Percentiles rank a stretch among this genome's conserved stretches.
These are phyloP conservation scores for Lissonota sp. DNA, from an alignment of 2,888 invertebrate genomes.

Conservation along the genomic window DNA sequence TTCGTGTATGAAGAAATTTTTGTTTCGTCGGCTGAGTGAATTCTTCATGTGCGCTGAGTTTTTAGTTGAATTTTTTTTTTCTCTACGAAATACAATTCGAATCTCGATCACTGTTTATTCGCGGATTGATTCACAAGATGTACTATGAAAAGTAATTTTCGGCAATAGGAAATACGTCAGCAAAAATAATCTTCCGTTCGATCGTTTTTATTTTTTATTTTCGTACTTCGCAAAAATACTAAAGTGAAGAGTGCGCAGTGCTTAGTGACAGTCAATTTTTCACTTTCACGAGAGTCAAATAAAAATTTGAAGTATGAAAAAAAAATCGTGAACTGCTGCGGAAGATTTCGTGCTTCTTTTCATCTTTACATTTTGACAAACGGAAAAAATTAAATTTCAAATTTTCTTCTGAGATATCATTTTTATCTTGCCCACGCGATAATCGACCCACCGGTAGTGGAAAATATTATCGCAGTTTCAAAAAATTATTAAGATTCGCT, in stretches of 20 bases:
- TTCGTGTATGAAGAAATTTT: conserved; percentile 29
- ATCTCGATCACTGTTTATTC: background rate
- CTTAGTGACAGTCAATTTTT: background rate
- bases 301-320: no score
- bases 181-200: background rate
- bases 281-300: background rate
- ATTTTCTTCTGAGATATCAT: background rate
- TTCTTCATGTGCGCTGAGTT: background rate
- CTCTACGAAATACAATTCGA: background rate
- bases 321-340: no score
- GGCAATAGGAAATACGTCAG: background rate
- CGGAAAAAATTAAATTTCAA: no score
- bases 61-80: background rate
- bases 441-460: background rate
- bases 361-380: no score
- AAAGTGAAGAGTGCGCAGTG: background rate
- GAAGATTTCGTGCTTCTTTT: background rate
- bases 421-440: background rate
- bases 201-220: background rate
- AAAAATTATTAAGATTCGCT: conserved; percentile 11
- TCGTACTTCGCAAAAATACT: background rate
- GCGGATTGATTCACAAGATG: background rate
- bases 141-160: background rate
- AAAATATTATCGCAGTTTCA: conserved; percentile 16
- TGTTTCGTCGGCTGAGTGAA: conserved; percentile 6